Evolutionary conservation across 2,888 invertebrate species (phyloP).

Genomic region (Eristalis intricaria): DNA sequence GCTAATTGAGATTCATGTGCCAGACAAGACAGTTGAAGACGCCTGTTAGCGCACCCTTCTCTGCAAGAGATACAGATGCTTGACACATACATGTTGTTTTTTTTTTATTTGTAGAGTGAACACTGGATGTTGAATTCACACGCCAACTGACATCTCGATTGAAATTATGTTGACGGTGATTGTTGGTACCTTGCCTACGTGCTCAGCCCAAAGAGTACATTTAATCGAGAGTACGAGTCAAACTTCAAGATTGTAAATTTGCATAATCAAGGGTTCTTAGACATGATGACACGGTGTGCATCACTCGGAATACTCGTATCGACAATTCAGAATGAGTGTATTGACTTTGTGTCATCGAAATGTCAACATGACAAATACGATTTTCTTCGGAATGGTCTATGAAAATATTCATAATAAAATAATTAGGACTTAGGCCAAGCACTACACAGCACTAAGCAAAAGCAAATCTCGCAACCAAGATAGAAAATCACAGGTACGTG

Average conservation of each 20-base stretch:
- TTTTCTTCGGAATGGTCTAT: not conserved
- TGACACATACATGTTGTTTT: not conserved
- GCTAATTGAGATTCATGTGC: constrained; percentile 4
- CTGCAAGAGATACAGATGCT: not conserved
- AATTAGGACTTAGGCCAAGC: not conserved
- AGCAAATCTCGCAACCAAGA: no score
- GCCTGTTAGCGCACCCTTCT: not conserved
- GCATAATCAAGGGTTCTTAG: not conserved
- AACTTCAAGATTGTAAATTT: not conserved
- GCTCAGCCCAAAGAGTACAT: not conserved
- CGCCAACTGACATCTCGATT: not conserved
- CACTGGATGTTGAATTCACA: not conserved
- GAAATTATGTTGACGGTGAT: not conserved
- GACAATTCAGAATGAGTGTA: not conserved
- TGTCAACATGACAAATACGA: not conserved
- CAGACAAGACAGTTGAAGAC: not conserved
- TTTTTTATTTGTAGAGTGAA: not conserved
- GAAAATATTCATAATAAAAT: not conserved
- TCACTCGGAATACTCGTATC: not conserved
- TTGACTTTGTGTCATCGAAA: not conserved
- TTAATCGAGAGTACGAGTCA: not conserved
- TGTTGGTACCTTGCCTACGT: not conserved
- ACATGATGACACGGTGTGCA: not conserved
- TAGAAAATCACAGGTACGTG: no score
- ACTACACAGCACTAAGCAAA: not conserved